A percentile compares a stretch with the other conserved stretches of the same genome.
Conservation (phyloP, 2,797 vertebrate species). For the Artibeus jamaicensis region DNA sequence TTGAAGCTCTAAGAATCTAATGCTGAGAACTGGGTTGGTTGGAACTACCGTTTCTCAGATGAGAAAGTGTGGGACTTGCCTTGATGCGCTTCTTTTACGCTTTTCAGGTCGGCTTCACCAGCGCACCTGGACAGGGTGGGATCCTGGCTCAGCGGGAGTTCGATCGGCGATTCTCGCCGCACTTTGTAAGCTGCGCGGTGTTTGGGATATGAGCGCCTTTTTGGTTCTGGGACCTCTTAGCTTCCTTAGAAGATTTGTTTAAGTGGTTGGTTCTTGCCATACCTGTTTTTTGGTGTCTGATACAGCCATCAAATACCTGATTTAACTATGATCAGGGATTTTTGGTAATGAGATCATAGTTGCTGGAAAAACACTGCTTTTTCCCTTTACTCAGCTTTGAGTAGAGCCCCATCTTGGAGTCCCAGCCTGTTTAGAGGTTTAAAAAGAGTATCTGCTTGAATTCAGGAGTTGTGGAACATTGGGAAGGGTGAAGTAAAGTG, state of each 20-base stretch:
- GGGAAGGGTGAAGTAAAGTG: not conserved
- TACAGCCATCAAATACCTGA: not conserved
- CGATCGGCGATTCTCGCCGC: conserved; percentile 95
- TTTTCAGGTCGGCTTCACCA: conserved; percentile 92
- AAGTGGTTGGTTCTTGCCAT: not conserved
- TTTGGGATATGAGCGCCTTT: not conserved
- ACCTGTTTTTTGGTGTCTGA: not conserved
- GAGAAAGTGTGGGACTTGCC: not conserved
- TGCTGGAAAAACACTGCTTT: not conserved
- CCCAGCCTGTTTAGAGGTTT: not conserved
- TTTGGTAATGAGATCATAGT: not conserved
- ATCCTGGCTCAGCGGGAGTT: conserved; percentile 97
- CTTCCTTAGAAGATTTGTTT: not conserved
- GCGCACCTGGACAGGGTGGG: conserved; percentile 95
- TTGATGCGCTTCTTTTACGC: not conserved
- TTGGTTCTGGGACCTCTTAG: not conserved
- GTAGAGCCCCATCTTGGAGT: not conserved
- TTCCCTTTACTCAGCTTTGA: not conserved
- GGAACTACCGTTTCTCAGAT: not conserved
- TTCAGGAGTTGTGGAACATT: not conserved
- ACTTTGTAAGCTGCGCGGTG: conserved; percentile 88
- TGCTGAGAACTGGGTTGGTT: not conserved
- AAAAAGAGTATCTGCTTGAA: not conserved
- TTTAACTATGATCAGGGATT: not conserved
- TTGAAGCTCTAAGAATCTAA: not conserved